Conservation (phyloP, 2,888 invertebrate species). For the Dicycla oo region DNA sequence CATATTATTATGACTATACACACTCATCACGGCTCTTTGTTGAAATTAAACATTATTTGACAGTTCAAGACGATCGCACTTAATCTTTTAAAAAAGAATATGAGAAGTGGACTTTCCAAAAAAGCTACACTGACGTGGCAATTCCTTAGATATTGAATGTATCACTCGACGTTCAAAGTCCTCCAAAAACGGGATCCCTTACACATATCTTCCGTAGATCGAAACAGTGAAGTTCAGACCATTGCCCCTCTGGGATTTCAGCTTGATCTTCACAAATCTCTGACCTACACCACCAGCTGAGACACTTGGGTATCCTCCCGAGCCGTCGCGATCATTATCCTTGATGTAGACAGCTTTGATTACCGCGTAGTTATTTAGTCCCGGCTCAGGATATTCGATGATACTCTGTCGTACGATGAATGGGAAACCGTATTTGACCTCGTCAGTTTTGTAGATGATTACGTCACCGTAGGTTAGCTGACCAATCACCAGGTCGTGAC, state of each 20-base stretch:
- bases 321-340: constrained; percentile 80
- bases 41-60: constrained; percentile 2
- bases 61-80: constrained; percentile 11
- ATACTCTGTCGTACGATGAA: constrained; percentile 77
- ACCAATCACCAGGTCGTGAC: constrained; percentile 81
- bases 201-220: constrained; percentile 83
- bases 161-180: constrained; percentile 25
- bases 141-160: too few species aligned
- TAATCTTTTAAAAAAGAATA: constrained; percentile 50
- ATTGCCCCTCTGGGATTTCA: constrained; percentile 82
- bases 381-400: constrained; percentile 82
- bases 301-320: constrained; percentile 82
- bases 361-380: constrained; percentile 79
- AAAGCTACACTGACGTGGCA: constrained; percentile 4
- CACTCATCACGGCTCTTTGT: not conserved
- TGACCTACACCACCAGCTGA: constrained; percentile 85
- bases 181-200: constrained; percentile 14
- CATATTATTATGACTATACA: not conserved
- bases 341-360: constrained; percentile 82
- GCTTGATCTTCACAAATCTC: constrained; percentile 82
- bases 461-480: constrained; percentile 82
- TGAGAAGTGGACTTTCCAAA: constrained; percentile 16
- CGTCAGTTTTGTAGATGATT: constrained; percentile 78
- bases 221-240: constrained; percentile 86
- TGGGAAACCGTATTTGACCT: constrained; percentile 84